These are phyloP conservation scores for Candoia aspera DNA, from an alignment of 2,113 vertebrate genomes.

Conservation along the genomic window DNA sequence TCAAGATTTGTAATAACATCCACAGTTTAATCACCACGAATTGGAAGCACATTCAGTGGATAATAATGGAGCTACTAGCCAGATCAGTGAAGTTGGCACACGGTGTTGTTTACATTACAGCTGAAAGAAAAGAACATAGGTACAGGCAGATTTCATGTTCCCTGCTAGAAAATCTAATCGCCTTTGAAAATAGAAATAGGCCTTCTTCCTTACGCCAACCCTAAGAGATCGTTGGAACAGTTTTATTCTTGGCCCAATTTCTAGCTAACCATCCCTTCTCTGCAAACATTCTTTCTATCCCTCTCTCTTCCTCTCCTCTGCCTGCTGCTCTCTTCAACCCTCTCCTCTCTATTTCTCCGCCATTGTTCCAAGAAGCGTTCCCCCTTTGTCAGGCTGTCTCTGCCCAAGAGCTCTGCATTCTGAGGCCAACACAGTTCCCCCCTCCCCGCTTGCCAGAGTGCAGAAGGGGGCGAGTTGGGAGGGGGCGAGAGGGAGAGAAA, in stretches of 20 bases:
- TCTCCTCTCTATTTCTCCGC: constrained; percentile 10
- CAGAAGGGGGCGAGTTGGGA: background rate
- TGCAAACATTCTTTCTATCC: no score
- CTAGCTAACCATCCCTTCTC: background rate
- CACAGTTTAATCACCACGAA: background rate
- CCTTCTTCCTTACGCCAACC: background rate
- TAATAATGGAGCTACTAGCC: background rate
- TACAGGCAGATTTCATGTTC: background rate
- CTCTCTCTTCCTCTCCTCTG: background rate
- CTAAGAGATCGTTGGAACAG: background rate
- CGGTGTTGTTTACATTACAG: background rate
- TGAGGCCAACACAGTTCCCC: constrained; percentile 10
- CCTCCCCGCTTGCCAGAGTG: background rate
- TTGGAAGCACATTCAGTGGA: background rate
- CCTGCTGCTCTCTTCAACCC: background rate
- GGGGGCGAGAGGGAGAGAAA: no score
- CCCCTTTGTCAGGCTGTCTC: constrained; percentile 55
- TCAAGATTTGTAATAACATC: background rate
- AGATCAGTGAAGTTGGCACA: background rate
- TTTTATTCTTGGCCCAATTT: background rate
- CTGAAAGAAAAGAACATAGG: background rate
- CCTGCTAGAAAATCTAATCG: background rate
- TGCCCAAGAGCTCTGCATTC: constrained; percentile 19
- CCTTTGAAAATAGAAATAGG: background rate
- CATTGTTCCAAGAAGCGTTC: constrained; percentile 31